phyloP scores from a whole-genome alignment of 2,113 vertebrate species.

The Equus przewalskii region DNA sequence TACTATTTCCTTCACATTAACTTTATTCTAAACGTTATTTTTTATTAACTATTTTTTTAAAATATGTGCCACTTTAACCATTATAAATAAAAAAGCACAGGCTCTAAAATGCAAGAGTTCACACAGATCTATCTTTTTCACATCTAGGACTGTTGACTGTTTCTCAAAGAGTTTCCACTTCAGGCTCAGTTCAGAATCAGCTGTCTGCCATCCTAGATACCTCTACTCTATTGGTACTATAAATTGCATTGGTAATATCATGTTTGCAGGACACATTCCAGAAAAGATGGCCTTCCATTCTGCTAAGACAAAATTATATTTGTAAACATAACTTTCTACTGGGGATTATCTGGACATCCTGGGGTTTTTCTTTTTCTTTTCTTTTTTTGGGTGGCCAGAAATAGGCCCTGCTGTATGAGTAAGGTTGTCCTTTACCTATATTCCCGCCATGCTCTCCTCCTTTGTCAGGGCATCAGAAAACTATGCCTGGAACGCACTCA shows the following conservation, averaged over 20 bases:
- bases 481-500: constrained; percentile 65
- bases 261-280: constrained; percentile 45
- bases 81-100: constrained; percentile 81
- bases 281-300: constrained; percentile 62
- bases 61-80: constrained; percentile 70
- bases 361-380: not conserved
- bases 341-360: constrained; percentile 51
- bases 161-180: constrained; percentile 79
- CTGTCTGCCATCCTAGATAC: constrained; percentile 39
- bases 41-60: constrained; percentile 64
- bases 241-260: constrained; percentile 45
- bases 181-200: constrained; percentile 66
- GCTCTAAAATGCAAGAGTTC: constrained; percentile 78
- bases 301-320: constrained; percentile 68
- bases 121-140: constrained; percentile 77
- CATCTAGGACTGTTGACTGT: constrained; percentile 69
- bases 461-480: constrained; percentile 59
- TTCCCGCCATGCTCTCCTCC: constrained; percentile 11
- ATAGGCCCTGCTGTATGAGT: not conserved
- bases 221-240: constrained; percentile 57
- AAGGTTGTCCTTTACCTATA: constrained; percentile 54
- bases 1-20: constrained; percentile 85
- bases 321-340: constrained; percentile 54
- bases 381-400: not conserved
- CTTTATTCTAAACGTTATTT: constrained; percentile 73